These are phyloP conservation scores for Thunnus albacares DNA, from an alignment of 2,797 vertebrate species.

Conservation along the genomic window DNA sequence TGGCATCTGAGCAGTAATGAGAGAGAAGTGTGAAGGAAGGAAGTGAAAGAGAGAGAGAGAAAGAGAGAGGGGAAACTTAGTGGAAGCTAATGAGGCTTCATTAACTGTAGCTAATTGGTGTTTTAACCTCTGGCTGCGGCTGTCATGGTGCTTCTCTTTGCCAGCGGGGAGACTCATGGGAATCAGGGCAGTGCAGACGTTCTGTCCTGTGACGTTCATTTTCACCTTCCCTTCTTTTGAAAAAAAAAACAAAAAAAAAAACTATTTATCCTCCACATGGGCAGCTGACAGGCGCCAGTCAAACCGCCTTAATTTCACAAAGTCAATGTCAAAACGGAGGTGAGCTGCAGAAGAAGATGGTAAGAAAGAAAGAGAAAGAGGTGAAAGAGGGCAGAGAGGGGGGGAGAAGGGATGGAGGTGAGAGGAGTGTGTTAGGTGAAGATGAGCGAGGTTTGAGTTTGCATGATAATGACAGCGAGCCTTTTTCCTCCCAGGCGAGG, in stretches of 20 bases:
- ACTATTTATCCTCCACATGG: constrained; percentile 18
- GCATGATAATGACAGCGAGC: constrained; percentile 56
- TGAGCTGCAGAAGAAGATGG: constrained; percentile 5
- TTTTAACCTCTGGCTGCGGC: constrained; percentile 78
- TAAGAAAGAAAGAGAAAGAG: neutral
- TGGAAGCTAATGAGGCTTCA: constrained; percentile 77
- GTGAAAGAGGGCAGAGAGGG: constrained; percentile 22
- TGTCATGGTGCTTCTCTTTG: constrained; percentile 63
- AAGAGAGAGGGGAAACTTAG: constrained; percentile 50
- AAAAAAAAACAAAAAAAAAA: constrained; percentile 11
- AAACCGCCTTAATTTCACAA: constrained; percentile 39
- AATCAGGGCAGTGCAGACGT: constrained; percentile 56
- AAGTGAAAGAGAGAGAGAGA: constrained; percentile 18
- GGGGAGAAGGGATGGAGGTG: neutral
- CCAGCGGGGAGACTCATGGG: constrained; percentile 61
- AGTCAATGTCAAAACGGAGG: constrained; percentile 38
- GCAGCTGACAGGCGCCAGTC: constrained; percentile 55
- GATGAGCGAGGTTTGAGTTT: constrained; percentile 36
- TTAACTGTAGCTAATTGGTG: constrained; percentile 81
- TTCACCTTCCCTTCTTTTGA: constrained; percentile 43
- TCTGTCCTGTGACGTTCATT: constrained; percentile 43
- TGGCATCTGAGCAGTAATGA: constrained; percentile 39
- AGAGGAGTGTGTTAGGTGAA: constrained; percentile 16
- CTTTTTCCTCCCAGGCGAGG: constrained; percentile 28
- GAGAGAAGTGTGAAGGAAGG: constrained; percentile 35